Evolutionary conservation across 2,113 vertebrate species (phyloP), one percentile per base, ranked within the genome.

Genomic region (Polyodon spathula): DNA sequence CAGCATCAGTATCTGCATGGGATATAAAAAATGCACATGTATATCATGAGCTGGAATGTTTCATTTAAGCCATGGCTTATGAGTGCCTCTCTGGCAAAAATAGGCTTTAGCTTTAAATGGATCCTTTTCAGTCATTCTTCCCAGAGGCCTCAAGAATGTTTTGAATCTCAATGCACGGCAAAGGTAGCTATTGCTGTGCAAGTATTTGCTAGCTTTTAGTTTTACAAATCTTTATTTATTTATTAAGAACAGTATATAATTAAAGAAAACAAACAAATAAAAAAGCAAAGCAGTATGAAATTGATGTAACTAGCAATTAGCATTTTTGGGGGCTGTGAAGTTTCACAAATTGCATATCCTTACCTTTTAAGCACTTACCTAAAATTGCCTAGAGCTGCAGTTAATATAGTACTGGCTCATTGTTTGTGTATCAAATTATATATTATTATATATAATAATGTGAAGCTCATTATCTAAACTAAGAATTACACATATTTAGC

Each of bases 321-420:
- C 46, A 17, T 37, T 52, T 48, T 55, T 44, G 50, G 53, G 15
- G 2, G 12, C 16, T 12, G 6, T 6, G 16, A 27, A 54, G 53
- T 4, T 50, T 50, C 46, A 11, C 1, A 50, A 50, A 50, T 50
- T 50, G n/a, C 42, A 43, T 54, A 16, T 37, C 2, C 16, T 54
- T 14, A 54, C 27, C 8, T 16, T 54, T 17, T 14, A 37, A 54
- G 53, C 53, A 54, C 15, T 54, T 54, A 54, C 15, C 15, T 4
- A 37, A 6, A 54, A 37, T 54, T 54, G 37, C 53, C 37, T 54
- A 17, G 1, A 54, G 53, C 9, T 44, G 12, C 6, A 54, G 16
- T 54, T 63, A 39, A 14, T 50, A 48, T 15, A 38, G 58, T 14
- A 60, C 38, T 40, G 37, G 12, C 39, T 58, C 44, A 54, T 50